phyloP scores from a whole-genome alignment of 2,888 invertebrate species.

The Lepetodrilus schrolli region DNA sequence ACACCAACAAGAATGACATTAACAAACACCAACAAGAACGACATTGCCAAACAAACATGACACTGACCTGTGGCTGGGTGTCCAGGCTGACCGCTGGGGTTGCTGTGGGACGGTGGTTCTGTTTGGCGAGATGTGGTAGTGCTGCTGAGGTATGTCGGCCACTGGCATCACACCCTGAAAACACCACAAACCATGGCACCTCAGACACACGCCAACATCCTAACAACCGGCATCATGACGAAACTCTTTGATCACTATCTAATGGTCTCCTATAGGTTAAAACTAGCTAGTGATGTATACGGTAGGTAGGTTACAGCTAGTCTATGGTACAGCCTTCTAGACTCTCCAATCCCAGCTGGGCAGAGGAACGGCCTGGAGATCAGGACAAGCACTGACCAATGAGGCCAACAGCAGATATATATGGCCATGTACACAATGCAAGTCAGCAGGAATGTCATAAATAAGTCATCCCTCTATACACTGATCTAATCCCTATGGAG shows the following conservation, averaged over 20 bases:
- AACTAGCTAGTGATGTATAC: neutral
- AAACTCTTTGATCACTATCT: no score
- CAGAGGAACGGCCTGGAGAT: no score
- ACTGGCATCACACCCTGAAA: conserved; percentile 14
- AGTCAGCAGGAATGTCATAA: no score
- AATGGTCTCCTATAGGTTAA: no score
- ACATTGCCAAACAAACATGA: neutral
- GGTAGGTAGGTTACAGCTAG: no score
- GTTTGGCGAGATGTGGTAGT: conserved; percentile 16
- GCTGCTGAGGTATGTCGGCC: neutral
- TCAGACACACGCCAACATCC: neutral
- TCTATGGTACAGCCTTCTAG: no score
- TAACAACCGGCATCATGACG: neutral
- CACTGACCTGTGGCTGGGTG: neutral
- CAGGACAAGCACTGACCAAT: no score
- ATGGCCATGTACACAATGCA: no score
- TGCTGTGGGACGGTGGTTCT: neutral
- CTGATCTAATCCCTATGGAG: no score
- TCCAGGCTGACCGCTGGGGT: neutral
- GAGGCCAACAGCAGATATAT: no score
- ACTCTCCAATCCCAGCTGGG: no score
- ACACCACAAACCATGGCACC: neutral
- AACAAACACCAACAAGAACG: neutral
- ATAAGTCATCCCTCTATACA: no score
- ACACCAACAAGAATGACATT: neutral